Conservation (phyloP, 1,140 invertebrate genomes). For the Samia ricini region DNA sequence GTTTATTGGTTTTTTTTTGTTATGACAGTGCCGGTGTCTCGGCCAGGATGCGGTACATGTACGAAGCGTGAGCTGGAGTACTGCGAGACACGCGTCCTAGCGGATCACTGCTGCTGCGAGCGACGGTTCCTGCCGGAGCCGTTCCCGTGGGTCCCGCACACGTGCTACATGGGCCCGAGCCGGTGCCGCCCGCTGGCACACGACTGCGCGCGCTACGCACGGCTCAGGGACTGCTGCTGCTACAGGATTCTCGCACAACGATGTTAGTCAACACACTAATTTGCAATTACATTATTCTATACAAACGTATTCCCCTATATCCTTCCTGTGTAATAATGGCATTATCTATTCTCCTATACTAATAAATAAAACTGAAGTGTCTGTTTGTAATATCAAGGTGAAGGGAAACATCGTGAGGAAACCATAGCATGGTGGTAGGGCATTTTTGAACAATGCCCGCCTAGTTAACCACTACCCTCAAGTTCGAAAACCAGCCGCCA, state of each 20-base stretch:
- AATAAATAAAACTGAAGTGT: too few species aligned
- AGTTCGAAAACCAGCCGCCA: too few species aligned
- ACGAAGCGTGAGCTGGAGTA: slow-evolving; percentile 81
- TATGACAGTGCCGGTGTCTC: slow-evolving; percentile 63
- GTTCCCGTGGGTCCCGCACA: slow-evolving; percentile 83
- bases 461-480: too few species aligned
- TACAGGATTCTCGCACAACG: slow-evolving; percentile 76
- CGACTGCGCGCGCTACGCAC: slow-evolving; percentile 81
- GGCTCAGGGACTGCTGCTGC: slow-evolving; percentile 83
- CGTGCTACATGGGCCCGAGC: slow-evolving; percentile 80
- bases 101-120: slow-evolving; percentile 87
- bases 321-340: too few species aligned
- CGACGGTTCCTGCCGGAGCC: slow-evolving; percentile 79
- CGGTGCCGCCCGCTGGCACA: slow-evolving; percentile 79
- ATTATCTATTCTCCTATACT: too few species aligned
- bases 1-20: too few species aligned
- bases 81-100: slow-evolving; percentile 80
- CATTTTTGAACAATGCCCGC: too few species aligned
- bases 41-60: slow-evolving; percentile 82
- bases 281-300: too few species aligned
- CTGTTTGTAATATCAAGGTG: too few species aligned
- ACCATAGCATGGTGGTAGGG: too few species aligned
- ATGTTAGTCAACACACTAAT: slow-evolving; percentile 36
- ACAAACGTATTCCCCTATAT: too few species aligned
- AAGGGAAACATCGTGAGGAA: too few species aligned